Percentiles rank a stretch among this genome's conserved stretches.
phyloP scores from a whole-genome alignment of 2,888 invertebrate species.

The Pecten maximus region DNA sequence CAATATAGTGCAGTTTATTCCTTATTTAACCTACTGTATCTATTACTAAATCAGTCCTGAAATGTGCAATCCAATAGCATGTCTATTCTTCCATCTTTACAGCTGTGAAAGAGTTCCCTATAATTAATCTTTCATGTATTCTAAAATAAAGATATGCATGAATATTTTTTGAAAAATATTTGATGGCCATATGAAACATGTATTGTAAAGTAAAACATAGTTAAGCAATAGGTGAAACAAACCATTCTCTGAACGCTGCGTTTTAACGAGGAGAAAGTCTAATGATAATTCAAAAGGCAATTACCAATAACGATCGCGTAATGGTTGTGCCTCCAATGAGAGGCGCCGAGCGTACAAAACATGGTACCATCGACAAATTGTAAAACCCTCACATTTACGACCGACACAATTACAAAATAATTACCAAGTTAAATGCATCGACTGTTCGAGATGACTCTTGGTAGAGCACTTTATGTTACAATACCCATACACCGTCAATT shows the following conservation, averaged over 20 bases:
- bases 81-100: no score
- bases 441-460: neutral
- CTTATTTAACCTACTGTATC: no score
- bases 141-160: neutral
- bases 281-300: slow-evolving; percentile 29
- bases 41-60: no score
- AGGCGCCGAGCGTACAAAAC: neutral
- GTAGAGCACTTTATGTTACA: neutral
- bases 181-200: no score
- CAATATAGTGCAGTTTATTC: no score
- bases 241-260: neutral
- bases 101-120: no score
- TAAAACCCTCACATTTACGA: neutral
- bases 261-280: neutral
- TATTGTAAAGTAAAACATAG: no score
- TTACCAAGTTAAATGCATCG: neutral
- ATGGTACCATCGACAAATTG: slow-evolving; percentile 6
- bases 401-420: neutral
- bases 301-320: neutral
- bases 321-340: neutral
- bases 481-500: neutral
- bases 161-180: neutral
- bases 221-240: neutral
- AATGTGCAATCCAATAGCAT: no score
- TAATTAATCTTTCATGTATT: no score